Evolutionary conservation across 1,140 invertebrate species (phyloP), one percentile per base, ranked within the genome.

Genomic region (Drosophila murphyi): DNA sequence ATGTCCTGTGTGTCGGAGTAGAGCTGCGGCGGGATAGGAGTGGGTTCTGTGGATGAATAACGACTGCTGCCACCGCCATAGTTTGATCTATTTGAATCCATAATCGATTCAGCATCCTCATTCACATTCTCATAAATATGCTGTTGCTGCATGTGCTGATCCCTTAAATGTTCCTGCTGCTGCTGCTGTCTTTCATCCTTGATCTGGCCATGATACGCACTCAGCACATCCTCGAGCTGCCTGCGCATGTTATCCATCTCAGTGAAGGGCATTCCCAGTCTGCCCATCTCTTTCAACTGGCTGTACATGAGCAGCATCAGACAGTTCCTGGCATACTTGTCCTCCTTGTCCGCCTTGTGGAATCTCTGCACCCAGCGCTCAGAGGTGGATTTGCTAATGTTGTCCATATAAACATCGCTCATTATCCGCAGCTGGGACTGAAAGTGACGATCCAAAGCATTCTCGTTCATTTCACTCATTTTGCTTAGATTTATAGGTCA

Each of bases 311-410:
- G 29, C 34, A 89, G 45, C 72, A 90, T 85, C 3, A 89, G 52
- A 20, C 80, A 83, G 52, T 90, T 89, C 2, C 85, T 39, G 5
- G 85, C 78, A 31, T 68, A 85, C 4, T 89, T 89, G 3, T 89
- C 69, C 1, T 3, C 8, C 0, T 29, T 37, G 4, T 28, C 5
- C 0, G 52, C 65, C 7, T 50, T 37, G 5, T 59, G 20, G 31
- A 90, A 85, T 3, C 45, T 7, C 43, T 72, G 8, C 32, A 89
- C 29, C 85, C 85, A 89, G 2, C 31, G 60, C 31, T 8, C 28
- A 5, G 56, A 37, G 12, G 82, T 65, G 12, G 63, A 20, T 5
- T 63, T 12, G 35, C 55, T 71, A 1, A 82, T 52, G 2, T 63
- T 59, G 2, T 34, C 12, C 0, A 12, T 6, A 7, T 56, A 72